These are phyloP conservation scores for Chionis minor DNA, from an alignment of 2,113 vertebrate species.

Conservation along the genomic window DNA sequence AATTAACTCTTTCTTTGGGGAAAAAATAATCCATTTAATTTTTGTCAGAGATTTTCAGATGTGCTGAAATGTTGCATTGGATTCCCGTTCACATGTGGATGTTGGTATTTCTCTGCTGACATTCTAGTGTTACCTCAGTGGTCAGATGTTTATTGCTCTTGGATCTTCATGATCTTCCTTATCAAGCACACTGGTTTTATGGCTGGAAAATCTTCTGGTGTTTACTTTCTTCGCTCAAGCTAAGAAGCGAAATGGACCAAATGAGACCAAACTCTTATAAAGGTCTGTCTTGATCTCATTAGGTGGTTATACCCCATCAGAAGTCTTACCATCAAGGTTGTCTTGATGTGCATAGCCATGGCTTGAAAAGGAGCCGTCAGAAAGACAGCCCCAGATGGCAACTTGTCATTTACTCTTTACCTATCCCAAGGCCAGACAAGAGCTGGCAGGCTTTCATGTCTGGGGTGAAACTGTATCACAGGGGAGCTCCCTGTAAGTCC, in stretches of 20 bases:
- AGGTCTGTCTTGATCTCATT: background rate
- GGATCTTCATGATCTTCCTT: background rate
- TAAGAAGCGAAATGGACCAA: background rate
- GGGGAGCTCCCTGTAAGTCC: background rate
- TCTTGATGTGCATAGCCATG: background rate
- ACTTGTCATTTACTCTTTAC: background rate
- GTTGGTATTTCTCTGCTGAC: background rate
- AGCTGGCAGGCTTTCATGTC: background rate
- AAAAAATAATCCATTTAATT: background rate
- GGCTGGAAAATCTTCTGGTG: background rate
- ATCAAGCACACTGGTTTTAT: background rate
- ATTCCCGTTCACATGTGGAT: background rate
- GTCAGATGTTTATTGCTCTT: background rate
- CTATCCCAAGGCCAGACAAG: constrained; percentile 2
- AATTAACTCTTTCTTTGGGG: background rate
- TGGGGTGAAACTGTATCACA: background rate
- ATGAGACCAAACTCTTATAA: background rate
- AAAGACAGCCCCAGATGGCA: background rate
- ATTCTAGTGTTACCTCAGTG: background rate
- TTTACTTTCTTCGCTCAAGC: background rate
- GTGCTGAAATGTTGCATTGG: background rate
- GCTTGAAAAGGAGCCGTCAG: background rate
- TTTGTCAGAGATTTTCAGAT: background rate
- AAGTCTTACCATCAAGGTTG: background rate
- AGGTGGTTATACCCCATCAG: background rate